A percentile compares a stretch with the other conserved stretches of the same genome.
Conservation (phyloP, 2,113 vertebrate genomes). For the Hemiprocne comata region DNA sequence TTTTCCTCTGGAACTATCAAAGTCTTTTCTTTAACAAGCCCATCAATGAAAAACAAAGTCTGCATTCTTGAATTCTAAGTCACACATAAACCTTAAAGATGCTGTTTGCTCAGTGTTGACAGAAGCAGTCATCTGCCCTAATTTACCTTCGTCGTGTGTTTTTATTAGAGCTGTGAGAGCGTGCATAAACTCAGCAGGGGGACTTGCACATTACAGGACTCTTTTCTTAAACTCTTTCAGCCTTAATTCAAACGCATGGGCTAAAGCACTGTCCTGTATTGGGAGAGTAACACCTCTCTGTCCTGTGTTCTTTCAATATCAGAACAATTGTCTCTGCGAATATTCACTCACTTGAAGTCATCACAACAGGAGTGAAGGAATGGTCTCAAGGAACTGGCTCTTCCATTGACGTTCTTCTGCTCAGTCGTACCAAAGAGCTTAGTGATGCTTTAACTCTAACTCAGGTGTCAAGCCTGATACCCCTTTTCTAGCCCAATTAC, state of each 20-base stretch:
- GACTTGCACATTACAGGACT: constrained; percentile 29
- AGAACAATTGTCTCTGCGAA: neutral
- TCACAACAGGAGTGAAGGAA: neutral
- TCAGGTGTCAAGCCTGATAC: neutral
- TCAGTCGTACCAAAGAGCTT: neutral
- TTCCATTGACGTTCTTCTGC: neutral
- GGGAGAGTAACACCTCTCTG: neutral
- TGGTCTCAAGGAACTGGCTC: neutral
- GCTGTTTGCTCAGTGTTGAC: constrained; percentile 64
- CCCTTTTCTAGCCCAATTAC: neutral
- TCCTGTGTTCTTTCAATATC: neutral
- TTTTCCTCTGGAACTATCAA: constrained; percentile 45
- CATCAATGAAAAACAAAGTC: constrained; percentile 60
- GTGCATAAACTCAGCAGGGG: constrained; percentile 59
- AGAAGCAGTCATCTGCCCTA: constrained; percentile 65
- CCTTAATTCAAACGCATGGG: constrained; percentile 11
- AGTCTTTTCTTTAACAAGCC: constrained; percentile 59
- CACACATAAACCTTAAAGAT: constrained; percentile 59
- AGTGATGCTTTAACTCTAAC: neutral
- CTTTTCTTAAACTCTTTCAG: constrained; percentile 31
- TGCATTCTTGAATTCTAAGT: constrained; percentile 67
- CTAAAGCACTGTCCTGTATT: neutral
- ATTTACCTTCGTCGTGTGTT: constrained; percentile 73
- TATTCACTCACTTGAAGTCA: neutral
- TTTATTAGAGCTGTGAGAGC: constrained; percentile 72